Percentiles rank a stretch among this genome's conserved stretches.
These are phyloP conservation scores for Gallinago stenura DNA, from an alignment of 2,797 vertebrate species.

Conservation along the genomic window DNA sequence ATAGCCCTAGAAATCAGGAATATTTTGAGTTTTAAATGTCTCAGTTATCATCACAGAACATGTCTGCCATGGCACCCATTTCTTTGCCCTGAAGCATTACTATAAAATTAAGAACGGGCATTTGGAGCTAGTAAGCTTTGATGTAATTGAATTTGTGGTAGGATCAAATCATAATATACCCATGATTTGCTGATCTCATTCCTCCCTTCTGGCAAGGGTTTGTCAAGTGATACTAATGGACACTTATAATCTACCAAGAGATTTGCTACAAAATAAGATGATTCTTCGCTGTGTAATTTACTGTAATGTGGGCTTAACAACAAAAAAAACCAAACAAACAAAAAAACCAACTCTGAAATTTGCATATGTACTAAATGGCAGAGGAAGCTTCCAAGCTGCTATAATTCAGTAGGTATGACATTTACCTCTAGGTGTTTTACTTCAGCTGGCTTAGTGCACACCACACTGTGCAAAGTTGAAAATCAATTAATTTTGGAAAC, in stretches of 20 bases:
- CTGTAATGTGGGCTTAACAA: background rate
- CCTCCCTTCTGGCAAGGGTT: constrained; percentile 42
- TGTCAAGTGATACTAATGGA: constrained; percentile 48
- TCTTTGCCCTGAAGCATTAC: constrained; percentile 25
- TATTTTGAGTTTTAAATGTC: constrained; percentile 57
- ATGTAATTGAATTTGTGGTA: constrained; percentile 50
- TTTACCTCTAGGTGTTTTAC: background rate
- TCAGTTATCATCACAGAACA: constrained; percentile 49
- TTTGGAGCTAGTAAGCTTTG: constrained; percentile 58
- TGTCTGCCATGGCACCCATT: constrained; percentile 2
- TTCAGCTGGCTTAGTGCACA: constrained; percentile 24
- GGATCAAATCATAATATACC: constrained; percentile 43
- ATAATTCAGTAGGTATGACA: background rate
- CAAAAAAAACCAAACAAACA: too few species aligned
- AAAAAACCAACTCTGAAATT: background rate
- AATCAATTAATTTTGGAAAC: constrained; percentile 59
- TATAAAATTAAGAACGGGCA: constrained; percentile 65
- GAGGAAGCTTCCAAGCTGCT: background rate
- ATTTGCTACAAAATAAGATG: background rate
- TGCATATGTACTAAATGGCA: background rate
- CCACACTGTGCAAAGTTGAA: background rate
- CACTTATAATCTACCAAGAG: background rate
- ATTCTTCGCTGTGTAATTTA: background rate
- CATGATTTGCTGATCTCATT: constrained; percentile 46
- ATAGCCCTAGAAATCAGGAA: constrained; percentile 5